Evolutionary conservation across 1,140 invertebrate genomes (phyloP).

Genomic region (Mamestra configurata): DNA sequence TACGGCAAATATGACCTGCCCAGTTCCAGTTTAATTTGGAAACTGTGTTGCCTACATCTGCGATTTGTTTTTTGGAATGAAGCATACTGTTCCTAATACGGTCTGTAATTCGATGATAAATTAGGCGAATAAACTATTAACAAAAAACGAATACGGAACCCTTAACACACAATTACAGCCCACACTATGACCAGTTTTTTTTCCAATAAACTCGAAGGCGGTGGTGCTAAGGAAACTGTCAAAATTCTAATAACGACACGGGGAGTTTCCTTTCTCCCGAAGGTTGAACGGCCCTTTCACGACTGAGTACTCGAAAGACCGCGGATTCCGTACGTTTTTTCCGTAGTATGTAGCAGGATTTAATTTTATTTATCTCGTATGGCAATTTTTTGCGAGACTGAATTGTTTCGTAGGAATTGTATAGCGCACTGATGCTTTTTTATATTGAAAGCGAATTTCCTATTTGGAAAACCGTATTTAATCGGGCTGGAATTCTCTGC

Average conservation of each 20-base stretch:
- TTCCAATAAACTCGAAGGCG: slow-evolving; percentile 43
- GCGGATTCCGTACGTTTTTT: background rate
- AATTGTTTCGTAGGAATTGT: background rate
- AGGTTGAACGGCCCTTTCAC: slow-evolving; percentile 39
- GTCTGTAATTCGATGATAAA: no score
- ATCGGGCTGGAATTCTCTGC: no score
- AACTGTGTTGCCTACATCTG: no score
- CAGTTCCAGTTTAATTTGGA: no score
- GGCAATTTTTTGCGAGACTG: background rate
- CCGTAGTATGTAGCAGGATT: slow-evolving; percentile 11
- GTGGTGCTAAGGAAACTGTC: slow-evolving; percentile 37
- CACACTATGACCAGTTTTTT: background rate
- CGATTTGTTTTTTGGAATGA: no score
- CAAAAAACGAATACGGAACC: background rate
- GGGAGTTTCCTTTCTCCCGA: slow-evolving; percentile 28
- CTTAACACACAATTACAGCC: background rate
- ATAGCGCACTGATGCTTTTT: no score
- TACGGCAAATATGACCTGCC: no score
- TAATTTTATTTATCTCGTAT: slow-evolving; percentile 9
- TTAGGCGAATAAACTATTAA: no score
- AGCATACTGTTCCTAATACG: no score
- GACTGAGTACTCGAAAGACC: slow-evolving; percentile 33
- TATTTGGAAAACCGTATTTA: no score
- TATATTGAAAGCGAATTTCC: no score
- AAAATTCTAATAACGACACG: slow-evolving; percentile 46